Evolutionary conservation across 1,140 invertebrate species (phyloP), one percentile per base, ranked within the genome.

Genomic region (Reticulitermes speratus): DNA sequence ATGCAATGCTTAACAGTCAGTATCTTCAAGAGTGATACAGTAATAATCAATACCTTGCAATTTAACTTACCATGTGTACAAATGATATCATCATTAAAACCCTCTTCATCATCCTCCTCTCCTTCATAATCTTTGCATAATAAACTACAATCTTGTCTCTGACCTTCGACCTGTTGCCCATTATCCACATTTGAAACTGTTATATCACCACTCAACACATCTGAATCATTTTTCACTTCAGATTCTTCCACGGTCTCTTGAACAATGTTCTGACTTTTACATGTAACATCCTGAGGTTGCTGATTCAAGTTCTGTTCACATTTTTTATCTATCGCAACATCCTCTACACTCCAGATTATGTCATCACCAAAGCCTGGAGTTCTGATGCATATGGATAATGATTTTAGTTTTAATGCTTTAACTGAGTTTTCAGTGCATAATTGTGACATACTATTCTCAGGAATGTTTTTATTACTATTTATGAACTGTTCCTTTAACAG

Each of bases 11-110:
- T 48, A 48, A 48, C 45, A 48, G 9, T 48, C 45, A 48, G 14
- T 48, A 16, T 55, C 52, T 55, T 55, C 52, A 55, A 55, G 52
- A 21, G 52, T 55, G 52, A 21, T 21, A 55, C 5, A 21, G 52
- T 16, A 16, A 55, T 55, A 55, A 55, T 55, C 5, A 55, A 21
- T 55, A 55, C 14, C 52, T 55, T 21, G 48, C 55, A 86, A 89
- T 32, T 21, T 65, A 44, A 88, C 87, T 90, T 89, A 89, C 91
- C 90, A 88, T 94, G 93, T 48, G 90, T 91, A 89, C 93, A 94
- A 30, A 93, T 88, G 38, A 94, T 88, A 88, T 94, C 93, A 87
- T 92, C 91, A 89, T 94, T 94, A 88, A 94, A 94, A 75, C 90
- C 90, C 23, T 91, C 83, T 44, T 90, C 90, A 83, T 90, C 89